These are phyloP conservation scores for Neomonachus schauinslandi DNA, from an alignment of 2,113 vertebrate species.

Conservation along the genomic window DNA sequence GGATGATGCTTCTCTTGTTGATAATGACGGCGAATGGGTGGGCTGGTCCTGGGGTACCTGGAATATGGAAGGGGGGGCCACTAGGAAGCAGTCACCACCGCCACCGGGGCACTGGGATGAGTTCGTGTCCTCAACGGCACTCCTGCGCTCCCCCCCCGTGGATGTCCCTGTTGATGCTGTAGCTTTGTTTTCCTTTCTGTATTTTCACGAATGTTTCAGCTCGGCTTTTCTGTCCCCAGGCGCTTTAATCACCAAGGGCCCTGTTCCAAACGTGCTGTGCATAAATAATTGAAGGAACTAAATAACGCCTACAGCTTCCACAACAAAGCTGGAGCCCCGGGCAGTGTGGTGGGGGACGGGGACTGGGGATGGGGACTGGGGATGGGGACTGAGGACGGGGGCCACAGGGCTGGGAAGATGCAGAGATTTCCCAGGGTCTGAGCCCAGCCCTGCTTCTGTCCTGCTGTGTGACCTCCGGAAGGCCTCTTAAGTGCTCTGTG, in stretches of 20 bases:
- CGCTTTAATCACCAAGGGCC: conserved; percentile 69
- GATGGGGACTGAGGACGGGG: neutral
- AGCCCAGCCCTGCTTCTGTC: neutral
- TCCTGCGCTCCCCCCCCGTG: neutral
- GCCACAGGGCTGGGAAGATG: accelerated
- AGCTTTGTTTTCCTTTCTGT: conserved; percentile 63
- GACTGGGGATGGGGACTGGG: neutral
- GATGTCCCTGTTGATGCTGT: neutral
- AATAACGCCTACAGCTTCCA: conserved; percentile 13
- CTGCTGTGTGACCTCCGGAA: neutral
- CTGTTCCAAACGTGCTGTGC: conserved; percentile 46
- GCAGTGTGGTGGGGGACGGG: neutral
- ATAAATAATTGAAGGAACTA: conserved; percentile 43
- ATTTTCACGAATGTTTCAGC: conserved; percentile 55
- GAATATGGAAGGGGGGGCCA: neutral
- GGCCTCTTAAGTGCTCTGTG: neutral
- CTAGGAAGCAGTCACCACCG: neutral
- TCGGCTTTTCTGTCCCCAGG: conserved; percentile 69
- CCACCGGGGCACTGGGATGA: neutral
- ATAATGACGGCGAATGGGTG: neutral
- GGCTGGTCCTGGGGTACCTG: neutral
- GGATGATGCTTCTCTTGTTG: accelerated
- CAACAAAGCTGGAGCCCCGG: neutral
- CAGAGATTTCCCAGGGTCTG: neutral
- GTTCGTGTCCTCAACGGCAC: neutral